Base-by-base conservation (phyloP, 2,888 invertebrate genomes). In the Erebia ligea region DNA sequence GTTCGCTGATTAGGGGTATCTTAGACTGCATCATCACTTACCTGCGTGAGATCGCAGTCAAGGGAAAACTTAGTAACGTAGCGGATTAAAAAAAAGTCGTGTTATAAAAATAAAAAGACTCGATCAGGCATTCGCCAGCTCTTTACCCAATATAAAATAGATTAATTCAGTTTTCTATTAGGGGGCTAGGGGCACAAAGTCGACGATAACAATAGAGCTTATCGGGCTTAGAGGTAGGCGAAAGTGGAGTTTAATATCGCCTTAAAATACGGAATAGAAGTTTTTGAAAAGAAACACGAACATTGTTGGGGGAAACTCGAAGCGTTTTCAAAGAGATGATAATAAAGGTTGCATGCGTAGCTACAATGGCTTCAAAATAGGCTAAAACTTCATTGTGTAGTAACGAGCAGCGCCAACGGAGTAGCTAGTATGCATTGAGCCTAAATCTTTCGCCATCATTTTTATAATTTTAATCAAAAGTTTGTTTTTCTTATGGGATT, bases 131-230 rank as follows among this genome's bases (percentile, higher is more conserved):
- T 59, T 8, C 59, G 21, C 67, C 19, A 34, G 34, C 67, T 67
- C 67, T 67, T 67, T 11, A 13, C 45, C 45, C 52, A 61, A 61
- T 68, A 68, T 63, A 73, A 71, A 73, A 71, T 71, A 64, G 62
- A 71, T 69, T 75, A 75, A 75, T 75, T 71, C 69, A 66, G 68
- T 76, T 77, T 77, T 75, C 75, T 75, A 75, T 78, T 76, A 76
- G 70, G 72, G 72, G 69, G 74, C 77, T 76, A 76, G 70, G 72
- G 73, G 69, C 68, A 77, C 74, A 76, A 76, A 76, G 76, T 76
- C 70, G 66, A 66, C 74, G 74, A 71, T 73, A 76, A 78, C 78
- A 78, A 78, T 77, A 71, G 76, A 62, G 72, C 72, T 75, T 77
- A 77, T 77, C 77, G 45, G 70, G 68, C 58, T 68, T 59, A 65